phyloP scores from a whole-genome alignment of 2,113 vertebrate species.

The Takifugu bimaculatus region DNA sequence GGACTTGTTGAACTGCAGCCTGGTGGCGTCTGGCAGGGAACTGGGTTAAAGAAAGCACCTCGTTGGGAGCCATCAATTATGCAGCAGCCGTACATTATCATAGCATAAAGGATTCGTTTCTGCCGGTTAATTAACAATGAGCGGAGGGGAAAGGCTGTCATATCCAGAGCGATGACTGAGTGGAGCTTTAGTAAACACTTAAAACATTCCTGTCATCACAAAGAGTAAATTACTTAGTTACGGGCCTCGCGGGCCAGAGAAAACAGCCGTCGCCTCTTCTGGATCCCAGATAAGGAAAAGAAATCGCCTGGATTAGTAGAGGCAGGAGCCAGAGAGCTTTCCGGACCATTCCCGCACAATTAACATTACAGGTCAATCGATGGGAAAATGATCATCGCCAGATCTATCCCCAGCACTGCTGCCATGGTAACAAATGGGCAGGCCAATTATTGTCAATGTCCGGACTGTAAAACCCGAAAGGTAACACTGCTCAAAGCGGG shows the following conservation, averaged over 20 bases:
- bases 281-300: constrained; percentile 12
- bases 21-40: constrained; percentile 17
- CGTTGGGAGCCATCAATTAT: constrained; percentile 51
- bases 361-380: constrained; percentile 60
- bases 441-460: background rate
- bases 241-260: constrained; percentile 15
- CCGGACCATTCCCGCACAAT: constrained; percentile 30
- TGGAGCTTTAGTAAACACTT: constrained; percentile 38
- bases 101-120: constrained; percentile 33
- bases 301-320: constrained; percentile 28
- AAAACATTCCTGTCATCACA: constrained; percentile 40
- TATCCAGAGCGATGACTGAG: constrained; percentile 25
- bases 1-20: background rate
- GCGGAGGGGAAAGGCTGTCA: constrained; percentile 30
- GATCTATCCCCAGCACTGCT: constrained; percentile 20
- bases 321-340: constrained; percentile 2
- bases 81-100: constrained; percentile 41
- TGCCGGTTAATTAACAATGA: constrained; percentile 50
- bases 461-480: too few species aligned
- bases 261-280: constrained; percentile 38
- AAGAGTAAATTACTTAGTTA: constrained; percentile 38
- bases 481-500: too few species aligned
- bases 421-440: constrained; percentile 22
- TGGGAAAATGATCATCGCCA: constrained; percentile 28
- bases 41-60: constrained; percentile 42